Conservation (phyloP, 1,140 invertebrate species). For the Probaryconus sp. region DNA sequence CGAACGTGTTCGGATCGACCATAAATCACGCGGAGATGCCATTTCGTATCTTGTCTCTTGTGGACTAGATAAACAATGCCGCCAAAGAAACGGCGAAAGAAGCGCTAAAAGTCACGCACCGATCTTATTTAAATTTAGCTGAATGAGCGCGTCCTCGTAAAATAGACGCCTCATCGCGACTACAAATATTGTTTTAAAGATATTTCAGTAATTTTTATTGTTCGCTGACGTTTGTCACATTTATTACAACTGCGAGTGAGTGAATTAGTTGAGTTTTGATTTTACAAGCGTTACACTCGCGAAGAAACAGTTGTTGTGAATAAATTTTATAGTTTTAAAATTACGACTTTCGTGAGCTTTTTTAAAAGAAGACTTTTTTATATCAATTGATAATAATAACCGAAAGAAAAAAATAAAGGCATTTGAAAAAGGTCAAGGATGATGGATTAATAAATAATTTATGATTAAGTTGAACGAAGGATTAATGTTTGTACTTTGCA, state of each 20-base stretch:
- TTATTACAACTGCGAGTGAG: constrained; percentile 25
- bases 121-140: constrained; percentile 48
- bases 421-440: too few relatives aligned
- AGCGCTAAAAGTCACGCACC: constrained; percentile 4
- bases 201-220: constrained; percentile 51
- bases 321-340: too few relatives aligned
- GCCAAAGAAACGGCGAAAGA: constrained; percentile 26
- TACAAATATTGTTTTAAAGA: constrained; percentile 48
- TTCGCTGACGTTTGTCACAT: constrained; percentile 22
- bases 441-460: too few relatives aligned
- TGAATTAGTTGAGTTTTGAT: too few relatives aligned
- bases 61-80: constrained; percentile 54
- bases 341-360: too few relatives aligned
- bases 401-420: too few relatives aligned
- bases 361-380: too few relatives aligned
- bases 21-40: constrained; percentile 50
- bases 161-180: constrained; percentile 19
- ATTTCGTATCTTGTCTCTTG: constrained; percentile 16
- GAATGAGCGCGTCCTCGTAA: constrained; percentile 40
- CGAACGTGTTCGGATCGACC: constrained; percentile 30
- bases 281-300: too few relatives aligned
- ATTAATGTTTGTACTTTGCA: too few relatives aligned
- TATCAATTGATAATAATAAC: too few relatives aligned
- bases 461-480: too few relatives aligned
- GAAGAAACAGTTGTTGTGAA: too few relatives aligned